Evolutionary conservation across 2,113 vertebrate species (phyloP).

Genomic region (Neolamprologus modestus): DNA sequence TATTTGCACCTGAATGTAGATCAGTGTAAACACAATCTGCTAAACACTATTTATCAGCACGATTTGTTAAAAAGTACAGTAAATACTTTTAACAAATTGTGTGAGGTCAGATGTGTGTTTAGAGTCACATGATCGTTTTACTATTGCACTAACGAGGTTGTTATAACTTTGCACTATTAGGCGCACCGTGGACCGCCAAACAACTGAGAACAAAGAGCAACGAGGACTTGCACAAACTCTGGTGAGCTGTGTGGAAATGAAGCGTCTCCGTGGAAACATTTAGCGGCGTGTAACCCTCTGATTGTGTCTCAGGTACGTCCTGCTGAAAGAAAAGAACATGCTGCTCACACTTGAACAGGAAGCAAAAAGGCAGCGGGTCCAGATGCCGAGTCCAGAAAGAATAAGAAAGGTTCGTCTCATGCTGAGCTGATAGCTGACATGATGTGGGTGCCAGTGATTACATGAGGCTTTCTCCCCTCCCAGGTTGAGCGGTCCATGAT

Average conservation of each 20-base stretch:
- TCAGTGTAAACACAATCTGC: background rate
- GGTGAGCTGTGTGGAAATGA: conserved; percentile 63
- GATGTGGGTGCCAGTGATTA: background rate
- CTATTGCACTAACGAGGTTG: background rate
- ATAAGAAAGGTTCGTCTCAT: conserved; percentile 79
- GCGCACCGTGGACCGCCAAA: conserved; percentile 85
- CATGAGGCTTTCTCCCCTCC: background rate
- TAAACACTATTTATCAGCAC: background rate
- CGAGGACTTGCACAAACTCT: conserved; percentile 95
- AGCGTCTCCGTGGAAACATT: background rate
- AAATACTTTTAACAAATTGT: background rate
- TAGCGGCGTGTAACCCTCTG: background rate
- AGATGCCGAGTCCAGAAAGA: conserved; percentile 91
- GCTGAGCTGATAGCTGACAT: background rate
- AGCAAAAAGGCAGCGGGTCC: conserved; percentile 76
- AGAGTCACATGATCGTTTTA: background rate
- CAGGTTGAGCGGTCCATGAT: conserved; percentile 85
- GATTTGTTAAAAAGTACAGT: background rate
- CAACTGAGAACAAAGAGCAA: conserved; percentile 88
- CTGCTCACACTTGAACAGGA: conserved; percentile 90
- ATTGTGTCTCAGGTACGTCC: conserved; percentile 81
- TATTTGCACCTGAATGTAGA: background rate
- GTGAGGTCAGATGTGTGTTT: background rate
- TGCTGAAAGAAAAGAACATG: conserved; percentile 96
- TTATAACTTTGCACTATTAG: conserved; percentile 47